Conservation (phyloP, 64 coral and sea anemone genomes). For the Pocillopora damicornis region DNA sequence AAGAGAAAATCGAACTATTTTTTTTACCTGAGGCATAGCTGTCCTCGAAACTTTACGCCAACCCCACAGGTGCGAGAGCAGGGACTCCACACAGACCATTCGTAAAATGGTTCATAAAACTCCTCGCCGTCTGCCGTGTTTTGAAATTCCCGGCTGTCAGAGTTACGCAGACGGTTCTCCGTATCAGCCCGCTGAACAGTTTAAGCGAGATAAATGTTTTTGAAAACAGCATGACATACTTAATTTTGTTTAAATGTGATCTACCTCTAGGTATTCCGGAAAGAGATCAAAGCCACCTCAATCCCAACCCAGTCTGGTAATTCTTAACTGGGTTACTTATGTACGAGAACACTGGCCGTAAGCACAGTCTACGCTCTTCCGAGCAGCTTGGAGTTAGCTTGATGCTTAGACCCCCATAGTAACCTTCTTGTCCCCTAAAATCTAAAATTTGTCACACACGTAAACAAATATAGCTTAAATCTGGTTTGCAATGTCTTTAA, state of each 20-base stretch:
- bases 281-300: too few relatives aligned
- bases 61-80: conserved; percentile 60
- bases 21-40: conserved; percentile 49
- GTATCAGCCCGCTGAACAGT: not conserved
- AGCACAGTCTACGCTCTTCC: too few relatives aligned
- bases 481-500: too few relatives aligned
- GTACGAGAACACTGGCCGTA: too few relatives aligned
- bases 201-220: not conserved
- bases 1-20: not conserved
- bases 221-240: not conserved
- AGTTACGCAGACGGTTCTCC: not conserved
- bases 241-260: not conserved
- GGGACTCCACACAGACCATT: conserved; percentile 77
- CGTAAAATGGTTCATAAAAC: conserved; percentile 52
- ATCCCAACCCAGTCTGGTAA: too few relatives aligned
- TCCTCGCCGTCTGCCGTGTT: conserved; percentile 1
- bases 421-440: too few relatives aligned
- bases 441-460: too few relatives aligned
- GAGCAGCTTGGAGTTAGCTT: too few relatives aligned
- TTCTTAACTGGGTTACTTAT: too few relatives aligned
- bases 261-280: too few relatives aligned
- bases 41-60: conserved; percentile 54
- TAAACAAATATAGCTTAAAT: too few relatives aligned
- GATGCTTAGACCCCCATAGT: too few relatives aligned
- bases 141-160: not conserved